Conservation (phyloP, 2,797 vertebrate genomes). For the Columba guinea region DNA sequence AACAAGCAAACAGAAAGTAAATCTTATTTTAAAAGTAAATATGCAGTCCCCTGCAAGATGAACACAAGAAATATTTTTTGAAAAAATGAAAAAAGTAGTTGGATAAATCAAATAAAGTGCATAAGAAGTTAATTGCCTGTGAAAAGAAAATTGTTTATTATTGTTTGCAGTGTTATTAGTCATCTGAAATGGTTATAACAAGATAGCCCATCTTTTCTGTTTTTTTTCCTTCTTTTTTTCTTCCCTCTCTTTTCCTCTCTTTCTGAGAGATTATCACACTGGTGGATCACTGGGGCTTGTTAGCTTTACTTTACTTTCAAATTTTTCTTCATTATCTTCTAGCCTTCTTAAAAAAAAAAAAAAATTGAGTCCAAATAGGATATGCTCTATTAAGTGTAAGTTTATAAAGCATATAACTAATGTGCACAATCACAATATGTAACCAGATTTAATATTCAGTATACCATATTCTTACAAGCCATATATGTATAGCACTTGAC, state of each 20-base stretch:
- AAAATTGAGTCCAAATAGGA: not conserved
- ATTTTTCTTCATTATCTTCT: not conserved
- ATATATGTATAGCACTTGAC: not conserved
- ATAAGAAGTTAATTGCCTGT: not conserved
- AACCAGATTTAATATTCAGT: not conserved
- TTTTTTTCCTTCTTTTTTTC: not conserved
- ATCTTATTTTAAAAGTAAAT: not conserved
- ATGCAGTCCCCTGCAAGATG: not conserved
- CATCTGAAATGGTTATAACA: not conserved
- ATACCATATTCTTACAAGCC: not conserved
- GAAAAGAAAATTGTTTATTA: not conserved
- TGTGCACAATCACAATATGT: not conserved
- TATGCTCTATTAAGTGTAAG: not conserved
- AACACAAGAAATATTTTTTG: not conserved
- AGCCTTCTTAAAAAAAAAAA: not conserved
- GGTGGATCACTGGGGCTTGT: not conserved
- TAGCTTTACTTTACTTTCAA: not conserved
- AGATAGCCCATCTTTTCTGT: not conserved
- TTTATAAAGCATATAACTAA: not conserved
- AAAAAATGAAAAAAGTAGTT: not conserved
- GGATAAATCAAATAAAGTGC: not conserved
- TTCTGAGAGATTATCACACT: not conserved
- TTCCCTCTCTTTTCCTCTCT: not conserved
- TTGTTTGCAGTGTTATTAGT: not conserved
- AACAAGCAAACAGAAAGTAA: not conserved